Conservation (phyloP, 2,888 invertebrate genomes). For the Lamellibrachia columna region DNA sequence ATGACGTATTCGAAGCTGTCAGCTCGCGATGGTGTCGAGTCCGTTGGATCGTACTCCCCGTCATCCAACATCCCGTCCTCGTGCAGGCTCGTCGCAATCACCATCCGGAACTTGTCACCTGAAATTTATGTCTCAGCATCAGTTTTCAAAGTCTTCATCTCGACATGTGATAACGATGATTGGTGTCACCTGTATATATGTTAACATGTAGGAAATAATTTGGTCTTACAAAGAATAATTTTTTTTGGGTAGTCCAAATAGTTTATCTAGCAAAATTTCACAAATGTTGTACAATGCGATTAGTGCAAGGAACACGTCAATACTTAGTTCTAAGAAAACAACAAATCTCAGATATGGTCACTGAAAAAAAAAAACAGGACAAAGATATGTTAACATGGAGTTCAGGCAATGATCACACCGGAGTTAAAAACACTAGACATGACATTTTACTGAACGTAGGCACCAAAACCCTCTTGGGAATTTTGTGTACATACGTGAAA, state of each 20-base stretch:
- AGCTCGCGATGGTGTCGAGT: slow-evolving; percentile 75
- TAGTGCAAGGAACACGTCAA: too few relatives aligned
- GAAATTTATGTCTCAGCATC: slow-evolving; percentile 24
- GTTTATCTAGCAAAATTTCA: neutral
- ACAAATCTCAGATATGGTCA: neutral
- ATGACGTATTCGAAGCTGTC: slow-evolving; percentile 99
- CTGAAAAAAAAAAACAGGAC: too few relatives aligned
- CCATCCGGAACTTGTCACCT: slow-evolving; percentile 84
- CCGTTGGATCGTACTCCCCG: slow-evolving; percentile 88
- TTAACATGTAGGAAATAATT: neutral
- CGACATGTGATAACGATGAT: neutral
- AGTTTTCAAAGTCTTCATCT: too few relatives aligned
- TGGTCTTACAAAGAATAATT: neutral
- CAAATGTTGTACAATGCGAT: neutral
- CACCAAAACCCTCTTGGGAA: too few relatives aligned
- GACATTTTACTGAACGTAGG: too few relatives aligned
- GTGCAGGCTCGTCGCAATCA: slow-evolving; percentile 90
- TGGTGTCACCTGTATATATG: neutral
- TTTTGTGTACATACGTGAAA: too few relatives aligned
- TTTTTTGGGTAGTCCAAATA: neutral
- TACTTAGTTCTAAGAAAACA: neutral
- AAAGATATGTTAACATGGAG: too few relatives aligned
- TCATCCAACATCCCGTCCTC: slow-evolving; percentile 94
- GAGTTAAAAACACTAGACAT: too few relatives aligned
- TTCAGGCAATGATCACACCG: too few relatives aligned